phyloP scores from a whole-genome alignment of 2,113 vertebrate species.

The Centropus bengalensis region DNA sequence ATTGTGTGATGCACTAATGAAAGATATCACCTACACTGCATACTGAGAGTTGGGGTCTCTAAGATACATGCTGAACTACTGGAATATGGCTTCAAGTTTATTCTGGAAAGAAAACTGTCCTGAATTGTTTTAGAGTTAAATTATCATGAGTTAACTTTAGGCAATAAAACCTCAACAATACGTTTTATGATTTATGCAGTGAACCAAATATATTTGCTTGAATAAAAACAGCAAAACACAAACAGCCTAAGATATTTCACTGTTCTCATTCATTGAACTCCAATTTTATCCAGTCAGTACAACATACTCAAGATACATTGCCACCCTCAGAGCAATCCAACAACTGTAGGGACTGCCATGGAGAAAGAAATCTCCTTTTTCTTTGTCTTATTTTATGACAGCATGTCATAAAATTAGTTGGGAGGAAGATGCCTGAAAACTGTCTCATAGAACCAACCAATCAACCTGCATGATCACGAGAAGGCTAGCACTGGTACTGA shows the following conservation, averaged over 20 bases:
- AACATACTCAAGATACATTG: background rate
- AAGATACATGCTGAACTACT: background rate
- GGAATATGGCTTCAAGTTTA: background rate
- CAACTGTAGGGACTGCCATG: rapidly evolving
- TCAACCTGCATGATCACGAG: background rate
- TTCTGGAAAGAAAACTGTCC: background rate
- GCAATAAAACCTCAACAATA: background rate
- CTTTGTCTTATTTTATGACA: background rate
- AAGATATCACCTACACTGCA: background rate
- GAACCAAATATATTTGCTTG: background rate
- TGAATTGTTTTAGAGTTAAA: background rate
- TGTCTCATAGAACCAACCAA: background rate
- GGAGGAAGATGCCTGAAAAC: background rate
- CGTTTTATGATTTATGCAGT: background rate
- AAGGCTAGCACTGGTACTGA: rapidly evolving
- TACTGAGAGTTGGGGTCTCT: background rate
- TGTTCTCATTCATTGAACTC: background rate
- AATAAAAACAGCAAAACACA: background rate
- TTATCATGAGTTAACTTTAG: background rate
- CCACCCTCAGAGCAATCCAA: background rate
- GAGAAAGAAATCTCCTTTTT: background rate
- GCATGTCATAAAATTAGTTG: background rate
- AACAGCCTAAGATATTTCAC: background rate
- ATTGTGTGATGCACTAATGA: background rate
- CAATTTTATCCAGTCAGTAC: background rate